phyloP scores from a whole-genome alignment of 2,797 vertebrate species.

The Amniataba percoides region DNA sequence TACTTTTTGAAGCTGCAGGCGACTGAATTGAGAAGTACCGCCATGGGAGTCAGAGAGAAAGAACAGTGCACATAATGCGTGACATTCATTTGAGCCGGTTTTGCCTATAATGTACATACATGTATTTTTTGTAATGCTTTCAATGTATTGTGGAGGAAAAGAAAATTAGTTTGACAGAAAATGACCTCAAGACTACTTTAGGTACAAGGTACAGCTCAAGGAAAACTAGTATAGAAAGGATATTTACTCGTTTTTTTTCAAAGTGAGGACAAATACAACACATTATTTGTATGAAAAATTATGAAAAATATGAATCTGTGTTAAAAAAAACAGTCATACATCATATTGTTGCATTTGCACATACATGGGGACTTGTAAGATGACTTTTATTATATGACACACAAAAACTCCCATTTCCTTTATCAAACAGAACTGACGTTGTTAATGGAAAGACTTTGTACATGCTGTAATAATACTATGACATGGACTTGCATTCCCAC shows the following conservation, averaged over 20 bases:
- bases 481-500: neutral
- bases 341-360: too few species aligned
- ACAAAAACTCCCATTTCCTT: neutral
- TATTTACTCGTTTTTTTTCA: slow-evolving; percentile 1
- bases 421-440: neutral
- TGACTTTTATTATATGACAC: neutral
- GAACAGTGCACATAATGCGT: slow-evolving; percentile 3
- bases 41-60: slow-evolving; percentile 11
- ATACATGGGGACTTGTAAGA: neutral
- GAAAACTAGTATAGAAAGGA: neutral
- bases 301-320: neutral
- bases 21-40: slow-evolving; percentile 30
- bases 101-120: neutral
- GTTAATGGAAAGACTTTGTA: neutral
- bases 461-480: neutral
- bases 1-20: slow-evolving; percentile 52
- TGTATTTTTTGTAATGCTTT: slow-evolving; percentile 10
- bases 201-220: too few species aligned
- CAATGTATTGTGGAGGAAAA: neutral
- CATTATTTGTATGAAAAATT: neutral
- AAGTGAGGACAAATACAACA: slow-evolving; percentile 1
- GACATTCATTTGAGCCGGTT: slow-evolving; percentile 26
- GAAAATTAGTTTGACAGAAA: neutral
- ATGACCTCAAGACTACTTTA: neutral
- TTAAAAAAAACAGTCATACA: neutral